These are phyloP conservation scores for Phalanger gymnotis DNA, from an alignment of 2,797 vertebrate genomes.

Conservation along the genomic window DNA sequence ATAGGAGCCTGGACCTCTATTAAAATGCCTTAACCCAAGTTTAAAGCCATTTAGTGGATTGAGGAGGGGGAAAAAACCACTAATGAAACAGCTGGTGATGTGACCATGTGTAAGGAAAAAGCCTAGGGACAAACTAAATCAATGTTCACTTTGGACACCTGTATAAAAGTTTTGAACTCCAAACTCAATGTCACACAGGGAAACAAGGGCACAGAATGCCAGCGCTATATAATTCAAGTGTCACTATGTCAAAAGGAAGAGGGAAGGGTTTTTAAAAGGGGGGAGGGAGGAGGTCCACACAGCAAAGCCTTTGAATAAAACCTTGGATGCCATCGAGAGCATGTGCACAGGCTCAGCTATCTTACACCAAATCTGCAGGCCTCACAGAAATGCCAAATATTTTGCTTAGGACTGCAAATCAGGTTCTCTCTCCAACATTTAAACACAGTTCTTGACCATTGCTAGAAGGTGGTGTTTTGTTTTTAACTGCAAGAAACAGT, in stretches of 20 bases:
- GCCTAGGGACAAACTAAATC: not conserved
- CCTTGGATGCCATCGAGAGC: not conserved
- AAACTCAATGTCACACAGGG: not conserved
- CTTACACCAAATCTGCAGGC: not conserved
- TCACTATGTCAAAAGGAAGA: not conserved
- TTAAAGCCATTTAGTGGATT: not conserved
- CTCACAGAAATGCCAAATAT: conserved; percentile 40
- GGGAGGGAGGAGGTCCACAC: rapidly evolving
- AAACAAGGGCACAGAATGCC: conserved; percentile 31
- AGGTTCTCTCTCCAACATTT: conserved; percentile 14
- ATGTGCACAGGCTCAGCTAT: not conserved
- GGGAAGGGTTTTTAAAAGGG: not conserved
- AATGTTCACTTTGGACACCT: not conserved
- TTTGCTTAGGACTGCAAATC: not conserved
- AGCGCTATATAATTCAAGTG: not conserved
- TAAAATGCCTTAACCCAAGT: not conserved
- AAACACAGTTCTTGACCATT: conserved; percentile 12
- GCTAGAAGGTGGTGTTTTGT: conserved; percentile 20
- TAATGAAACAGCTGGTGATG: not conserved
- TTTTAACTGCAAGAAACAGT: conserved; percentile 22
- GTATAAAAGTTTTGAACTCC: not conserved
- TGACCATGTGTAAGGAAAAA: not conserved
- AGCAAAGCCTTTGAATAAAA: not conserved
- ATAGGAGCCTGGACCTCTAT: not conserved
- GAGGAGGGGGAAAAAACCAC: not conserved